phyloP scores from a whole-genome alignment of 2,113 vertebrate species.

The Charina bottae region DNA sequence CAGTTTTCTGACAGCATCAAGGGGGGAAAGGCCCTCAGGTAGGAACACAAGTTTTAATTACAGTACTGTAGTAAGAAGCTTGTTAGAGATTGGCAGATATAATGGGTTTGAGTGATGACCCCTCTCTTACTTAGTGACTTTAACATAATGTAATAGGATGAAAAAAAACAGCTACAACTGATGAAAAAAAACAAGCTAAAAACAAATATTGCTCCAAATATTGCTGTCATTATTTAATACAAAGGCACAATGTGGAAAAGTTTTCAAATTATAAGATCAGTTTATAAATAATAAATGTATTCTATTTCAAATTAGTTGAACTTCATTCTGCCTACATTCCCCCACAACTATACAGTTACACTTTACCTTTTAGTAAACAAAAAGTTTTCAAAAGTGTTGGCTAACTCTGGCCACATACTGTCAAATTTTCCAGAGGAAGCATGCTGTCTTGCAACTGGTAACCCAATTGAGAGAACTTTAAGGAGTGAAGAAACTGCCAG shows the following conservation, averaged over 20 bases:
- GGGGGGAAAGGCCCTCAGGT: not conserved
- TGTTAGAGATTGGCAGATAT: not conserved
- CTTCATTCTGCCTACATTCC: not conserved
- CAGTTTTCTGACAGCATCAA: not conserved
- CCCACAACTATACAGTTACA: not conserved
- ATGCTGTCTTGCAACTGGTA: slow-evolving; percentile 96
- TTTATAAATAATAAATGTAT: not conserved
- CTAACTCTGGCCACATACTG: slow-evolving; percentile 97
- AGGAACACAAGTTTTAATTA: not conserved
- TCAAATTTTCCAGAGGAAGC: slow-evolving; percentile 95
- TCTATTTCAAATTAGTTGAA: not conserved
- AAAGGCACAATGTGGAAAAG: not conserved
- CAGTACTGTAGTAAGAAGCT: not conserved
- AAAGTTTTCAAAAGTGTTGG: slow-evolving; percentile 95
- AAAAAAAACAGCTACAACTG: not conserved
- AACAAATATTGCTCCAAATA: not conserved
- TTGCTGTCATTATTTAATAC: not conserved
- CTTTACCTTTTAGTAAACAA: slow-evolving; percentile 97
- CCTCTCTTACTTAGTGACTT: not conserved
- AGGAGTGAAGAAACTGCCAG: slow-evolving; percentile 94
- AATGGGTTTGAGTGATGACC: not conserved
- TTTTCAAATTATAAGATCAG: not conserved
- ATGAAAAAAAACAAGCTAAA: not conserved
- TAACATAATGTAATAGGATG: not conserved
- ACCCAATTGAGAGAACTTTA: slow-evolving; percentile 91